Evolutionary conservation across 1,140 invertebrate species (phyloP), one percentile per base, ranked within the genome.

Genomic region (Drosophila pseudoananassae): DNA sequence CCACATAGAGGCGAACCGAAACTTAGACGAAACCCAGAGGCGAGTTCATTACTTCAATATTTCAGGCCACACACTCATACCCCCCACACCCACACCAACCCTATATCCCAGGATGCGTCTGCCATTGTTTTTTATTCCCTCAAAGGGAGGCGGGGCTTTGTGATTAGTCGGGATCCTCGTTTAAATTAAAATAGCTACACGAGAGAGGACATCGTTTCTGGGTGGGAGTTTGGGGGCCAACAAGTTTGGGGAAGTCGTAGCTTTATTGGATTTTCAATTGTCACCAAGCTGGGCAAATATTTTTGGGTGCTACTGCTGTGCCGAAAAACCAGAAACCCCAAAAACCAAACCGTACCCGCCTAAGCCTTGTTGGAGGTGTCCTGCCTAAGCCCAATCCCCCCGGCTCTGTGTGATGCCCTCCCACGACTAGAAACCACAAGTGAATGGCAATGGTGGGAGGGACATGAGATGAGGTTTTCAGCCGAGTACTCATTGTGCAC

Each of bases 251-350:
- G 36, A 43, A 59, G 33, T 43, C 43, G 43, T 59, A 77, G 82
- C 83, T 88, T 85, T 87, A 88, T 88, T 88, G 78, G 83, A 87
- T 88, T 87, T 87, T 87, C 83, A 87, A 87, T 87, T 87, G 82
- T 87, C 82, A 87, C 82, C 82, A 82, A 69, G 77, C 71, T 63
- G 49, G 69, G 54, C 54, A 85, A 68, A 79, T 85, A 84, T 84
- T 85, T 79, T 80, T 63, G 72, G 81, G 40, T 50, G 59, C 33
- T 12, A 36, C 10, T 40, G 25, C 51, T 74, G 33, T 63, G 23
- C 46, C 43, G 40, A 66, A 76, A 36, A 76, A 53, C 59, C 70
- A 15, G 59, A 65, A 82, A 60, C 70, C 61, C 47, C 55, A 76
- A 53, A 76, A 76, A 59, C 76, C 25, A 64, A 55, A 58, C 65